A percentile compares a stretch with the other conserved stretches of the same genome.
Evolutionary conservation across 2,888 invertebrate species (phyloP).

Genomic region (Polydrusus pterygomalis): DNA sequence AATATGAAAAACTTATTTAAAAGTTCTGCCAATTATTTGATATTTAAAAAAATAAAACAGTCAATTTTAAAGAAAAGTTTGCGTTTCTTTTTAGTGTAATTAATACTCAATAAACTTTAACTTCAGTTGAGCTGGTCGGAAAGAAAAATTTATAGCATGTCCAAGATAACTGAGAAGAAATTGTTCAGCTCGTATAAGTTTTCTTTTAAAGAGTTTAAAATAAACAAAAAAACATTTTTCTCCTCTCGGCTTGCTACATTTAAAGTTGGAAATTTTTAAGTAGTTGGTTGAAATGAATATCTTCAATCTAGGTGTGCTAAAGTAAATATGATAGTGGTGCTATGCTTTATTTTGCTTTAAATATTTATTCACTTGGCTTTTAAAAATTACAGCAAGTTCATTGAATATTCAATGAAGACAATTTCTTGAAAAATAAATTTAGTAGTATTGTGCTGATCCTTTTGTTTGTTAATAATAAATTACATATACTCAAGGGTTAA

Average conservation of each 20-base stretch:
- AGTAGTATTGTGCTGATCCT: constrained; percentile 61
- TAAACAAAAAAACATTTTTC: constrained; percentile 33
- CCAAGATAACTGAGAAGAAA: constrained; percentile 23
- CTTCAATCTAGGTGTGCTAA: constrained; percentile 46
- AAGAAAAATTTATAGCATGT: constrained; percentile 42
- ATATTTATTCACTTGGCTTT: constrained; percentile 37
- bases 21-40: no score
- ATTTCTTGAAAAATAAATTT: not conserved
- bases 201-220: constrained; percentile 21
- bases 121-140: not conserved
- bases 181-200: constrained; percentile 34
- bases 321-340: constrained; percentile 41
- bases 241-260: constrained; percentile 15
- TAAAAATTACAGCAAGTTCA: constrained; percentile 20
- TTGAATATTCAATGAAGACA: not conserved
- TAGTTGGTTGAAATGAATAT: constrained; percentile 42
- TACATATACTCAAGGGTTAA: no score
- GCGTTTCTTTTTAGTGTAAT: not conserved
- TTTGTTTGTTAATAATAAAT: no score
- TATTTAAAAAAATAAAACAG: no score
- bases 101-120: constrained; percentile 19
- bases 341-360: constrained; percentile 41
- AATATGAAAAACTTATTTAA: no score
- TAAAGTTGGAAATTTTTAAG: constrained; percentile 42
- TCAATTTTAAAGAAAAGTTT: no score